Evolutionary conservation across 2,888 invertebrate species (phyloP), one percentile per base, ranked within the genome.

Genomic region (Mesochorus sp.): DNA sequence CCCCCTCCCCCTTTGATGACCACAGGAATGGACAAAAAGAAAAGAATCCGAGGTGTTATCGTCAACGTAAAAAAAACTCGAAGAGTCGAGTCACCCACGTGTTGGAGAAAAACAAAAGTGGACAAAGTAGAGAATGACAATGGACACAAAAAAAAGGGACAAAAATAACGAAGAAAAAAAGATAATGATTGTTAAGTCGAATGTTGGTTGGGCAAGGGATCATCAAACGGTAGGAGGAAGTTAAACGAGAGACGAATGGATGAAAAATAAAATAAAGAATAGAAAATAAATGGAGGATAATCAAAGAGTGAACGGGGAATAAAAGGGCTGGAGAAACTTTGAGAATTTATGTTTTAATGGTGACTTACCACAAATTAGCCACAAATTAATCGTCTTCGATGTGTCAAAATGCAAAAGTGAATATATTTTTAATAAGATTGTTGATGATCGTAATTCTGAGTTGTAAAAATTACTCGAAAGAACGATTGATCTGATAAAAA

Each of bases 1-100:
- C 44, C 51, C 57, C 47, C 59, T 76, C 59, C 6, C 19, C 31
- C 47, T 70, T 10, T 14, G n/a, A 47, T 68, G 55, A 57, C 51
- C 37, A 21, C 28, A 55, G 28, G 26, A 24, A 19, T 34, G 44
- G 24, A 57, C 17, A 68, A 68, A 55, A 39, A 55, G 21, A 55
- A 31, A 26, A 66, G 51, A 39, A 37, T 37, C 51, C 39, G 31
- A 71, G 51, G 61, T 71, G 70, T 51, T 71, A 71, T 61, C 59
- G 39, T 61, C 37, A 28, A 49, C 39, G 28, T 51, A 12, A 14
- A 71, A 70, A n/a, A n/a, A n/a, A 61, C 24, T 70, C 59, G 59
- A 70, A 61, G 39, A 49, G 61, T 71, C 51, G 49, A 71, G 49
- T 71, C 59, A 71, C 34, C 8, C 17, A 24, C 14, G 21, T 14